Conservation (phyloP, 92 coral and sea anemone species). For the Porites cylindrica region DNA sequence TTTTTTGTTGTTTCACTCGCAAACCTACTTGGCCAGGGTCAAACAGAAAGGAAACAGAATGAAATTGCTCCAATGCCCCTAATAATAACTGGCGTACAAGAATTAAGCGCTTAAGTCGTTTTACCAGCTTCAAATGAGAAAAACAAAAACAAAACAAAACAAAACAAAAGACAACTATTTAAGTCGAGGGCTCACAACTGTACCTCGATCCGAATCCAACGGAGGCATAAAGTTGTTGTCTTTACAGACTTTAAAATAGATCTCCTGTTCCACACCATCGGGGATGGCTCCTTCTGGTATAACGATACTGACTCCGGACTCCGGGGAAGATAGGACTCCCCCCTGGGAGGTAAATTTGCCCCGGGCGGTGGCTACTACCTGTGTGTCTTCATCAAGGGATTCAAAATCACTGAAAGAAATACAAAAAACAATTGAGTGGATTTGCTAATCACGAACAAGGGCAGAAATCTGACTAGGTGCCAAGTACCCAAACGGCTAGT, state of each 20-base stretch:
- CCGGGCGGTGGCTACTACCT: constrained; percentile 99
- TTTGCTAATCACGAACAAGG: neutral
- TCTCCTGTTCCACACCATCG: constrained; percentile 90
- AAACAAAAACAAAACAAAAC: too few relatives aligned
- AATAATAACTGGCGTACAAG: too few relatives aligned
- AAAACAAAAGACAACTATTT: too few relatives aligned
- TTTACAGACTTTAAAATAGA: constrained; percentile 98
- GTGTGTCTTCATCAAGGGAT: constrained; percentile 93
- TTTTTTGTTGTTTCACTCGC: too few relatives aligned
- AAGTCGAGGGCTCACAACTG: neutral
- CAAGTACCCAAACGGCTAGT: too few relatives aligned
- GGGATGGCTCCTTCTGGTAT: constrained; percentile 99
- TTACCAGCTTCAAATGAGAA: too few relatives aligned
- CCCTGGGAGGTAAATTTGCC: constrained; percentile 95
- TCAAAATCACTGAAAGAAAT: constrained; percentile 89
- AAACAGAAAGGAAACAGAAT: too few relatives aligned
- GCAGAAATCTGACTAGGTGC: too few relatives aligned
- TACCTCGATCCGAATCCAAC: constrained; percentile 95
- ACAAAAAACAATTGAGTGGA: neutral
- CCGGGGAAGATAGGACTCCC: constrained; percentile 92
- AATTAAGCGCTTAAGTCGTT: too few relatives aligned
- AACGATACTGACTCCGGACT: constrained; percentile 97
- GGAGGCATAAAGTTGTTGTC: constrained; percentile 98
- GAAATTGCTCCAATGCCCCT: too few relatives aligned
- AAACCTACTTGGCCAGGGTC: too few relatives aligned